These are phyloP conservation scores for Trichosurus vulpecula DNA, from an alignment of 2,797 vertebrate genomes.

Conservation along the genomic window DNA sequence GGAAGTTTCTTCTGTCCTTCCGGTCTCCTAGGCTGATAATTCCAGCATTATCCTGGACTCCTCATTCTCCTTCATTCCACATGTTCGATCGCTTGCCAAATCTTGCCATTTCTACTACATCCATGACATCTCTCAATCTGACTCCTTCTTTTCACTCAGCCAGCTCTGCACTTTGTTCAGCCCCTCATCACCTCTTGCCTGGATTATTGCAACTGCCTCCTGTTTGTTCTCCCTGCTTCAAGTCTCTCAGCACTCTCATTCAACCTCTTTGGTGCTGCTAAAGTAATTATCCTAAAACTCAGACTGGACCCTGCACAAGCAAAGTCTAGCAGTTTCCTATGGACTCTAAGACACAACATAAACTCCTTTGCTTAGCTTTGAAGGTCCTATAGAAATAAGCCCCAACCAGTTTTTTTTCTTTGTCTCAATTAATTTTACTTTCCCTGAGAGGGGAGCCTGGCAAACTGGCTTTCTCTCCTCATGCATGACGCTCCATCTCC, in stretches of 20 bases:
- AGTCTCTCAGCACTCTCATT: background rate
- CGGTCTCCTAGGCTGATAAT: background rate
- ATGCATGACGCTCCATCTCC: background rate
- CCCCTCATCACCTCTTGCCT: background rate
- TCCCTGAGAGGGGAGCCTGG: background rate
- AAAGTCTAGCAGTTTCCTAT: background rate
- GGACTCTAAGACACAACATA: background rate
- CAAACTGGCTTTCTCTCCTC: background rate
- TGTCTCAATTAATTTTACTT: background rate
- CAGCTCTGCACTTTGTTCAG: background rate
- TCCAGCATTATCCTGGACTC: background rate
- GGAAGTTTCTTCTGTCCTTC: background rate
- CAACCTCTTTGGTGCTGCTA: background rate
- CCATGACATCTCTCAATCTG: background rate
- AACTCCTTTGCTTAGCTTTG: background rate
- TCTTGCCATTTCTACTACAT: background rate
- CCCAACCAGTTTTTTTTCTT: background rate
- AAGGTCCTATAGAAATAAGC: background rate
- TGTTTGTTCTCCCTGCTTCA: background rate
- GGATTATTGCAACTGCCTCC: background rate
- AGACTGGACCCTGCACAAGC: background rate
- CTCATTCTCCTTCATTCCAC: background rate
- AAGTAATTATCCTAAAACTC: background rate
- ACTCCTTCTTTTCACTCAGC: background rate
- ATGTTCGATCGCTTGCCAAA: background rate